Evolutionary conservation across 1,140 invertebrate species (phyloP), one percentile per base, ranked within the genome.

Genomic region (Protaetia brevitarsis): DNA sequence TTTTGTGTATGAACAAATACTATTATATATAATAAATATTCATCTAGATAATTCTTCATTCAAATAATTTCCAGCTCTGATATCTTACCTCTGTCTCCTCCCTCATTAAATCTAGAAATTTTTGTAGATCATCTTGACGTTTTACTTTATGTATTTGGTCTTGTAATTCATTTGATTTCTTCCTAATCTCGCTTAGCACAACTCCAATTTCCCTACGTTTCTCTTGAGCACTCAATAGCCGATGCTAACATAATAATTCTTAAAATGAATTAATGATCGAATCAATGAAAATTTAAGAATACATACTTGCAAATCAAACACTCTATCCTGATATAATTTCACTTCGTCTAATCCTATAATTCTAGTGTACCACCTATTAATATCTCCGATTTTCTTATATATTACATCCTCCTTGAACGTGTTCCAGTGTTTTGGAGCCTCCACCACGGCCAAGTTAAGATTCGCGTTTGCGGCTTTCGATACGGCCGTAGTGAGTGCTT

Each of bases 321-420:
- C 81, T 68, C 77, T 68, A 69, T 82, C 77, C 68, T 82, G 81
- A 60, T 78, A 77, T 26, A 78, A 69, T 66, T 77, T 73, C 19
- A 82, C 79, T 73, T 82, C 80, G 67, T 81, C 79, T 67, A 82
- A 70, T 13, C 80, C 80, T 27, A 80, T 78, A 2, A 81, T 30
- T 66, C 76, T 71, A 63, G 78, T 79, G 69, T 82, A 82, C 79
- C 80, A 82, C 56, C 71, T 69, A 31, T 81, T 77, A 36, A 80
- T 57, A 63, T 77, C 71, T 27, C 62, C 70, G 36, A 80, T 67
- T 72, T 79, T 80, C 11, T 75, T 61, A 36, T 67, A 71, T 28
- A 74, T 60, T 1, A 31, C 61, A 57, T 74, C 31, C 69, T 71
- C 45, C 63, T 69, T 65, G 31, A 66, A 58, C 1, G 41, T n/a